Conservation (phyloP, 2,888 invertebrate species). For the Cryptophagus acutangulus region DNA sequence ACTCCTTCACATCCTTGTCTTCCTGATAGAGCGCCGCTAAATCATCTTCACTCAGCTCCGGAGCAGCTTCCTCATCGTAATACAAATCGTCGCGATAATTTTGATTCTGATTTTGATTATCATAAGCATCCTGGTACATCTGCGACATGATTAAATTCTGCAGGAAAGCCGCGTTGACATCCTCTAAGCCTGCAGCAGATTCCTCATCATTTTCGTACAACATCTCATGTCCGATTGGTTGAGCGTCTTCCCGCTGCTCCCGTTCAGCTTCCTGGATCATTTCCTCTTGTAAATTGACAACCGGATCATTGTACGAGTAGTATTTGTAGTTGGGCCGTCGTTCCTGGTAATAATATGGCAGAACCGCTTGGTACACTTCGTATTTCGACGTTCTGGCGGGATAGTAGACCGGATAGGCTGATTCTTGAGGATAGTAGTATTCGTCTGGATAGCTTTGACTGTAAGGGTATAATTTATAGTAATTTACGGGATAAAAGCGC, state of each 20-base stretch:
- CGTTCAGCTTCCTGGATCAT: slow-evolving; percentile 59
- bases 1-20: slow-evolving; percentile 62
- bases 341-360: slow-evolving; percentile 50
- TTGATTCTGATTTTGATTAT: slow-evolving; percentile 30
- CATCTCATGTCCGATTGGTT: slow-evolving; percentile 64
- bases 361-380: slow-evolving; percentile 46
- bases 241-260: slow-evolving; percentile 51
- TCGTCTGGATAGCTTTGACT: slow-evolving; percentile 54
- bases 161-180: slow-evolving; percentile 59
- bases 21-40: no score
- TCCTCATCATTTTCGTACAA: slow-evolving; percentile 56
- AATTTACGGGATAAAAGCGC: slow-evolving; percentile 51
- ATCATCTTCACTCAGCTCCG: slow-evolving; percentile 27
- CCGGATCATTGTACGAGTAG: slow-evolving; percentile 47
- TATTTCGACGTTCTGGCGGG: slow-evolving; percentile 50
- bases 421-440: slow-evolving; percentile 45
- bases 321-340: slow-evolving; percentile 43
- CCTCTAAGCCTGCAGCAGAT: slow-evolving; percentile 37
- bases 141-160: slow-evolving; percentile 64
- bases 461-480: slow-evolving; percentile 50
- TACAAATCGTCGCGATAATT: slow-evolving; percentile 29
- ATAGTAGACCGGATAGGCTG: slow-evolving; percentile 41
- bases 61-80: slow-evolving; percentile 32
- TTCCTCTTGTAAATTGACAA: slow-evolving; percentile 56
- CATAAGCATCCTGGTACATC: slow-evolving; percentile 57